These are phyloP conservation scores for Dynastes maya DNA, from an alignment of 2,888 invertebrate species.

Conservation along the genomic window DNA sequence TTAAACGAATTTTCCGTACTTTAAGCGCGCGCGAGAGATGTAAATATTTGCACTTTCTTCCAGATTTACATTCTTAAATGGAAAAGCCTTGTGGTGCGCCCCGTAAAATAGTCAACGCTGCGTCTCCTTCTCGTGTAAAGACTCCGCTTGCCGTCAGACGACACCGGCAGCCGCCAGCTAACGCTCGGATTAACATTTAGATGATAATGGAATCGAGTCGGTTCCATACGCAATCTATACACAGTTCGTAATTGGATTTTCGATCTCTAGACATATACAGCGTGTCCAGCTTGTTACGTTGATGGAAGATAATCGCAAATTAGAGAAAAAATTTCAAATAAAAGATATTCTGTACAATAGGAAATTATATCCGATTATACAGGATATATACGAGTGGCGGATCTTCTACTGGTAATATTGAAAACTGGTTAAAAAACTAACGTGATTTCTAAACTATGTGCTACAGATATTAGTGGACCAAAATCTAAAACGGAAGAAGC, in stretches of 20 bases:
- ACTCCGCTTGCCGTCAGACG: conserved; percentile 9
- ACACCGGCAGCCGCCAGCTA: conserved; percentile 20
- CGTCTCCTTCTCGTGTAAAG: neutral
- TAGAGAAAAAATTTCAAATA: too few species aligned
- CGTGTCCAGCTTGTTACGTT: too few species aligned
- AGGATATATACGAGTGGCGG: too few species aligned
- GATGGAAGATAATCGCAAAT: too few species aligned
- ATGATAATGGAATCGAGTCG: conserved; percentile 20
- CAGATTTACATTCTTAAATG: conserved; percentile 27
- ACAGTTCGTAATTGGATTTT: conserved; percentile 18
- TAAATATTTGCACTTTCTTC: conserved; percentile 27
- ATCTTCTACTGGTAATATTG: too few species aligned
- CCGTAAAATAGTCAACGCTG: neutral
- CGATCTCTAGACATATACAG: neutral
- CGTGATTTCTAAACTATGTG: too few species aligned
- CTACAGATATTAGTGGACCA: too few species aligned
- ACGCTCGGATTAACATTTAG: conserved; percentile 11
- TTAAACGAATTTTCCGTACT: conserved; percentile 25
- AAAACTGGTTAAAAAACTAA: too few species aligned
- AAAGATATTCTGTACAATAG: too few species aligned
- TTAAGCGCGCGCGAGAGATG: neutral
- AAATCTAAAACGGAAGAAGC: too few species aligned
- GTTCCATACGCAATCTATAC: neutral
- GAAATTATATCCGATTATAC: too few species aligned
- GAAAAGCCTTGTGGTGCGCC: conserved; percentile 13